These are phyloP conservation scores for Himantopus leucocephalus DNA, from an alignment of 2,113 vertebrate species.

Conservation along the genomic window DNA sequence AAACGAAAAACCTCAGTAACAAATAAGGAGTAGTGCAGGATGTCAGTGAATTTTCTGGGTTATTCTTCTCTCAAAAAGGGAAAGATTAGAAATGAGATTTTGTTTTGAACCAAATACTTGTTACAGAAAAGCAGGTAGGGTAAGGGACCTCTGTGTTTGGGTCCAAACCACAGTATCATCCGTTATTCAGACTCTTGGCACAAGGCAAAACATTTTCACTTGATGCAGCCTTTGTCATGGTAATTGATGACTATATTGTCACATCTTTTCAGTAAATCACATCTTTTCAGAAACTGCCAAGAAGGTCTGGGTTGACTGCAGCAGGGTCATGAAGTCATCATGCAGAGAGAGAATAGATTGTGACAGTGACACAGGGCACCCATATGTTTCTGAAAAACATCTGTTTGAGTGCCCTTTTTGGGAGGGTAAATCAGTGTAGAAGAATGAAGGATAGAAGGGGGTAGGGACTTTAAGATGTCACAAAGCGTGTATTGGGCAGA, in stretches of 20 bases:
- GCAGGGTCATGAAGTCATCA: conserved; percentile 15
- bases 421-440: not conserved
- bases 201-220: conserved; percentile 18
- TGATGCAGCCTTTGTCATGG: not conserved
- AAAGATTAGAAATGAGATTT: not conserved
- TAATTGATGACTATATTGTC: conserved; percentile 34
- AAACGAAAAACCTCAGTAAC: not conserved
- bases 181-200: not conserved
- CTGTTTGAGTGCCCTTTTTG: not conserved
- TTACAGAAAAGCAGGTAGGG: not conserved
- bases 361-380: not conserved
- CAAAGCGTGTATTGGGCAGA: not conserved
- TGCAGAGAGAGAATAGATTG: not conserved
- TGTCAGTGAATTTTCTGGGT: not conserved
- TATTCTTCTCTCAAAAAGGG: not conserved
- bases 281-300: conserved; percentile 23
- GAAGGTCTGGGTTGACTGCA: not conserved
- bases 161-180: conserved; percentile 6
- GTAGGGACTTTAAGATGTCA: not conserved
- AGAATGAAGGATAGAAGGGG: not conserved
- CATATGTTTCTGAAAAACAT: not conserved
- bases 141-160: not conserved
- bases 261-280: conserved; percentile 46
- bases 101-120: not conserved
- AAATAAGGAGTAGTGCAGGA: not conserved